phyloP scores from a whole-genome alignment of 2,797 vertebrate genomes.

The Xenopus petersii region DNA sequence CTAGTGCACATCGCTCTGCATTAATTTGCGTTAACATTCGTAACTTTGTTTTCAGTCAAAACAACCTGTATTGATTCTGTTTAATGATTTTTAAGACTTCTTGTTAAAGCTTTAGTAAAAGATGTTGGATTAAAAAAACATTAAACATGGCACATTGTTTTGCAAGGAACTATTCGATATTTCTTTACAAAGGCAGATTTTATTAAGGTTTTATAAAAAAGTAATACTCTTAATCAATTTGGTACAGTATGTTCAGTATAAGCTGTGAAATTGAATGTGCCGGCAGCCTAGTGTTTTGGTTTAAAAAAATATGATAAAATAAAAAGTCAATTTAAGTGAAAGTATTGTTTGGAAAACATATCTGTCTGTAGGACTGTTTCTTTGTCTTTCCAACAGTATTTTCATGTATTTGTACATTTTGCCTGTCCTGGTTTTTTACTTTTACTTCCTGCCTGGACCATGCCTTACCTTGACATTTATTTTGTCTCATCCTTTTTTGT shows the following conservation, averaged over 20 bases:
- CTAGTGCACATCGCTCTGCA: constrained; percentile 17
- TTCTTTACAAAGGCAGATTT: background rate
- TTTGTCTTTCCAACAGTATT: too few species aligned
- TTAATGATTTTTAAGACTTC: constrained; percentile 42
- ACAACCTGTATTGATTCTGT: constrained; percentile 37
- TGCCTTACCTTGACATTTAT: too few species aligned
- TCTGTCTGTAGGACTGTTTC: too few species aligned
- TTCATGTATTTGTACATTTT: too few species aligned
- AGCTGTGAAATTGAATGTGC: background rate
- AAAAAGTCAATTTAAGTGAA: background rate
- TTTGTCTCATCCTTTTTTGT: too few species aligned
- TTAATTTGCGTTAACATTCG: constrained; percentile 30
- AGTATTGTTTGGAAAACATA: too few species aligned
- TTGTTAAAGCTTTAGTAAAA: constrained; percentile 24
- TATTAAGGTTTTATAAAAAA: background rate
- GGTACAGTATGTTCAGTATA: background rate
- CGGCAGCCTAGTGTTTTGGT: background rate
- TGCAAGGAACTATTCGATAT: constrained; percentile 22
- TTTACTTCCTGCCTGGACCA: too few species aligned
- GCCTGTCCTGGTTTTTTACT: too few species aligned
- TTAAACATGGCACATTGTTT: constrained; percentile 19
- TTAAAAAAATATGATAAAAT: background rate
- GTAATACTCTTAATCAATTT: background rate
- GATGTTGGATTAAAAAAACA: constrained; percentile 23
- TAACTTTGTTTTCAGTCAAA: constrained; percentile 31